phyloP scores from a whole-genome alignment of 2,888 invertebrate genomes.

The Drosophila mimica region DNA sequence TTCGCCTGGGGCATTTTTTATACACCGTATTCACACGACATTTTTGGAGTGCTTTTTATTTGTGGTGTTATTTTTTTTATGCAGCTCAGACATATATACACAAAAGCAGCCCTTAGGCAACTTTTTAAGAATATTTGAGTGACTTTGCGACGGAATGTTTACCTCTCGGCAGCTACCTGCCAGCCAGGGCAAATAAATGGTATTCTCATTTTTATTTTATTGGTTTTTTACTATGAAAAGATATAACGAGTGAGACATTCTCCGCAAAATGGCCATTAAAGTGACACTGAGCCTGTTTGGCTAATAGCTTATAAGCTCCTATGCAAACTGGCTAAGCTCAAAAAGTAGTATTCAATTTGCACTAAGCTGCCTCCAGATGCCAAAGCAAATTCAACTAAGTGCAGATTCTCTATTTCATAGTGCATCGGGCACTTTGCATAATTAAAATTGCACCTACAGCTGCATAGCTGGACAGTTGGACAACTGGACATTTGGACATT shows the following conservation, averaged over 20 bases:
- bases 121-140: constrained; percentile 37
- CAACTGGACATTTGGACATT: not conserved
- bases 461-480: constrained; percentile 12
- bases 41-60: constrained; percentile 10
- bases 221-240: constrained; percentile 3
- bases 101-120: constrained; percentile 24
- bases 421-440: constrained; percentile 50
- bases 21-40: constrained; percentile 25
- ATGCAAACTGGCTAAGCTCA: constrained; percentile 20
- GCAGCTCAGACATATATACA: constrained; percentile 1
- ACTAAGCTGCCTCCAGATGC: constrained; percentile 23
- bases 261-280: constrained; percentile 10
- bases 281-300: constrained; percentile 21
- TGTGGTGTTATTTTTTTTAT: constrained; percentile 14
- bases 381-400: constrained; percentile 8
- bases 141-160: constrained; percentile 31
- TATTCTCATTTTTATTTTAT: constrained; percentile 6
- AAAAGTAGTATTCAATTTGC: constrained; percentile 48
- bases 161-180: constrained; percentile 2
- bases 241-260: constrained; percentile 6
- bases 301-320: constrained; percentile 41
- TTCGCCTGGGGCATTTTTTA: constrained; percentile 27
- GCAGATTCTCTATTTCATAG: constrained; percentile 19
- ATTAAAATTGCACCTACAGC: constrained; percentile 51
- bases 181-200: constrained; percentile 2